Percentiles rank a stretch among this genome's conserved stretches.
These are phyloP conservation scores for Junonia oenone DNA, from an alignment of 2,888 invertebrate species.

Conservation along the genomic window DNA sequence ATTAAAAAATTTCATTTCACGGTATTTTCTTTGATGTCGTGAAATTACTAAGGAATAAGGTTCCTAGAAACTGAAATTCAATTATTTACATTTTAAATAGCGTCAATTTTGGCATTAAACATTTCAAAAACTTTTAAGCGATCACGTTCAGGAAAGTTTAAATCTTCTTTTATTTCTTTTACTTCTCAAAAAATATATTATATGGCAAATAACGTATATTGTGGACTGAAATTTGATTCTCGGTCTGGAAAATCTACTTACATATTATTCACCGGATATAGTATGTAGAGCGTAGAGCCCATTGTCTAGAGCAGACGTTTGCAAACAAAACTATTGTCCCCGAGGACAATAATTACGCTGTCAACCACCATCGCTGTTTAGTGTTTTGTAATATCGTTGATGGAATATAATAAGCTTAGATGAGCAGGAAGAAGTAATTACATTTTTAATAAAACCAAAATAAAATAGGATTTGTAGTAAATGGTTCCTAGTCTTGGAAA, in stretches of 20 bases:
- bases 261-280: not conserved
- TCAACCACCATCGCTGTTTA: not conserved
- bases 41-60: no score
- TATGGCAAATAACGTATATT: no score
- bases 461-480: not conserved
- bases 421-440: not conserved
- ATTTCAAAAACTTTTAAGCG: no score
- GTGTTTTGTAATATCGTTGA: not conserved
- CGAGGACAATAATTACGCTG: not conserved
- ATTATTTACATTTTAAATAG: no score
- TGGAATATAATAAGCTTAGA: not conserved
- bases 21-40: no score
- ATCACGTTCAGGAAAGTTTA: no score
- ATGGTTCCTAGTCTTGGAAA: no score
- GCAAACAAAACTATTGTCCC: not conserved
- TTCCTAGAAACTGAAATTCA: no score
- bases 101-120: no score
- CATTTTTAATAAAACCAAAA: not conserved
- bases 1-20: not conserved
- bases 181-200: no score
- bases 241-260: not conserved
- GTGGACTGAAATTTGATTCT: no score
- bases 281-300: not conserved
- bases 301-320: not conserved
- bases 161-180: no score